phyloP scores from a whole-genome alignment of 2,888 invertebrate genomes.

The Aphelenchoides bicaudatus region DNA sequence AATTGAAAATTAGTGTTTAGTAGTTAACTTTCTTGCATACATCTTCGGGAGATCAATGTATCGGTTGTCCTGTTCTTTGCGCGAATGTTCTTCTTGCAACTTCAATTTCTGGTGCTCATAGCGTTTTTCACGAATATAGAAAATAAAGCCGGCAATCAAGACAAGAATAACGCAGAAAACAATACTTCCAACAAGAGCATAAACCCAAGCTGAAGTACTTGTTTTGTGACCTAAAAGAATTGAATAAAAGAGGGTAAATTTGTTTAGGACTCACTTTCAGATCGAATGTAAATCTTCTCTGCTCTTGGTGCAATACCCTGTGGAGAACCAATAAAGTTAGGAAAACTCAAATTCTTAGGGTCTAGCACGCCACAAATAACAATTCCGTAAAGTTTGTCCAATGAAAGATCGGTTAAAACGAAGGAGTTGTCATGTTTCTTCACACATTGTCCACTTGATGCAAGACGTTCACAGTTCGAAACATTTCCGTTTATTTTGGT shows the following conservation, averaged over 20 bases:
- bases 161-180: conserved; percentile 20
- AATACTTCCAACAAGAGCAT: background rate
- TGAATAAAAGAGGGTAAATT: conserved; percentile 14
- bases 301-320: conserved; percentile 37
- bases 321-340: conserved; percentile 30
- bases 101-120: conserved; percentile 22
- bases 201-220: background rate
- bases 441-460: conserved; percentile 18
- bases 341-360: conserved; percentile 41
- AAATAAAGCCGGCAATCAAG: conserved; percentile 20
- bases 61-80: conserved; percentile 33
- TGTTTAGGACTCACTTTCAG: conserved; percentile 13
- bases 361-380: conserved; percentile 53
- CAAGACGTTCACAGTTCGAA: conserved; percentile 39
- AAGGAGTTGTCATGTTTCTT: conserved; percentile 27
- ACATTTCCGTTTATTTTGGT: conserved; percentile 38
- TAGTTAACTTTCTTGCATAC: conserved; percentile 19
- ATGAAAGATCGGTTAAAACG: conserved; percentile 35
- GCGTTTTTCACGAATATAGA: conserved; percentile 24
- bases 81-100: conserved; percentile 33
- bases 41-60: conserved; percentile 54
- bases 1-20: conserved; percentile 12
- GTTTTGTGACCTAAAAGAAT: conserved; percentile 18
- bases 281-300: conserved; percentile 30
- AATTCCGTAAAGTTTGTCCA: conserved; percentile 48